Conservation (phyloP, 1,140 invertebrate species). For the Drosophila eugracilis region DNA sequence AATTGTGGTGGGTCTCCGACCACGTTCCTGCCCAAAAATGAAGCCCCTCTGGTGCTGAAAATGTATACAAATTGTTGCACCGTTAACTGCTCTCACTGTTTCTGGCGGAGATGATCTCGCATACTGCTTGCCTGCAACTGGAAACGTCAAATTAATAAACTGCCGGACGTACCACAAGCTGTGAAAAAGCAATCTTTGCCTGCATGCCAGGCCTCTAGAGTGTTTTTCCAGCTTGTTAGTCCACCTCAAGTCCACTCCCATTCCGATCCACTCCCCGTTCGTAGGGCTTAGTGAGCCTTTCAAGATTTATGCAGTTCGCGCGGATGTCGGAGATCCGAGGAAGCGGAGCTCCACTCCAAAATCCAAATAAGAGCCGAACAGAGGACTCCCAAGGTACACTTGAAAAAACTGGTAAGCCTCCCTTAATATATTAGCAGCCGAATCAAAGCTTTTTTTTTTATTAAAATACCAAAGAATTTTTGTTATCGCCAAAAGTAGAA, state of each 20-base stretch:
- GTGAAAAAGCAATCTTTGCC: constrained; percentile 80
- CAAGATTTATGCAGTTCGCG: constrained; percentile 81
- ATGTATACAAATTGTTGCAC: constrained; percentile 75
- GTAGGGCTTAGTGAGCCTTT: constrained; percentile 26
- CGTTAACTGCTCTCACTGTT: constrained; percentile 37
- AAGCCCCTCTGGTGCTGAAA: constrained; percentile 13
- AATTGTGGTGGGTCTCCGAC: constrained; percentile 27
- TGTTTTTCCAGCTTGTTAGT: constrained; percentile 65
- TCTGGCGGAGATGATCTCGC: constrained; percentile 13
- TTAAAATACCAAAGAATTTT: too few relatives aligned
- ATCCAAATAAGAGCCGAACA: constrained; percentile 12
- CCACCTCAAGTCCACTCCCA: constrained; percentile 9
- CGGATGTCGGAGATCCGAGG: constrained; percentile 47
- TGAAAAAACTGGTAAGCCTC: too few relatives aligned
- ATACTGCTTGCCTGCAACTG: constrained; percentile 43
- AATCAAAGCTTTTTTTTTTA: too few relatives aligned
- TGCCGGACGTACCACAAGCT: constrained; percentile 81
- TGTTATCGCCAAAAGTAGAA: too few relatives aligned
- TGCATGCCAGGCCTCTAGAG: constrained; percentile 53
- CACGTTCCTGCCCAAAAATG: constrained; percentile 8
- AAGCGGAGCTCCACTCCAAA: constrained; percentile 62
- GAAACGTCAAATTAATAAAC: constrained; percentile 81
- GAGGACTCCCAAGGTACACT: constrained; percentile 6
- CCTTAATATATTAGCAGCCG: too few relatives aligned
- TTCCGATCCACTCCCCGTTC: background rate